A percentile compares a stretch with the other conserved stretches of the same genome.
Conservation (phyloP, 2,113 vertebrate species). For the Prunella fulvescens region DNA sequence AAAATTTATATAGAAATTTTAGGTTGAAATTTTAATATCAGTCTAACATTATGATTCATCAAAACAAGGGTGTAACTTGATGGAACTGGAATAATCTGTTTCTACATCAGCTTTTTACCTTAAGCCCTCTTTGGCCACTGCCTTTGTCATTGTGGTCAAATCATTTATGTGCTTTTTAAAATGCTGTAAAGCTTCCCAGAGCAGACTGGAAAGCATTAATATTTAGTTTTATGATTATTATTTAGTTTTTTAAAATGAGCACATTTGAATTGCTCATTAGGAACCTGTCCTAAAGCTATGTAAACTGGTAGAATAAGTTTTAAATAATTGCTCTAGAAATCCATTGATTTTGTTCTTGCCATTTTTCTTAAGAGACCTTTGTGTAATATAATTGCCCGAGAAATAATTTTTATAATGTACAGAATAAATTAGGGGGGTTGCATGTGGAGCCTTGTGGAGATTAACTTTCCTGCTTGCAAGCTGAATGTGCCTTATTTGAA, state of each 20-base stretch:
- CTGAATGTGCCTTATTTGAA: not conserved
- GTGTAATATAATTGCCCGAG: not conserved
- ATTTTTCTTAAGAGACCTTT: not conserved
- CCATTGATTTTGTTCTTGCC: not conserved
- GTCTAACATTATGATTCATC: not conserved
- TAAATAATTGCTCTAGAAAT: not conserved
- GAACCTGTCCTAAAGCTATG: not conserved
- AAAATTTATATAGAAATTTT: not conserved
- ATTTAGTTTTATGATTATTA: not conserved
- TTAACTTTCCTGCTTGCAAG: not conserved
- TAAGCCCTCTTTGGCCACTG: rapidly evolving
- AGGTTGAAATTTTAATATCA: not conserved
- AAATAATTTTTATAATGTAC: not conserved
- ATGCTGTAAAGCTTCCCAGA: not conserved
- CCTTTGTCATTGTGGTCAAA: not conserved
- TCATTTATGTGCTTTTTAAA: not conserved
- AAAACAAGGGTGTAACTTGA: not conserved
- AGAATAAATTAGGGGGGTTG: not conserved
- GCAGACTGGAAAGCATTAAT: not conserved
- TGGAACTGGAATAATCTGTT: not conserved
- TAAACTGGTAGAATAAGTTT: not conserved
- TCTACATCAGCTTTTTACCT: not conserved
- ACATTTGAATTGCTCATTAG: not conserved
- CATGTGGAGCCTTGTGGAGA: not conserved
- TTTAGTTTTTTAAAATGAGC: not conserved